A percentile compares a stretch with the other conserved stretches of the same genome.
phyloP scores from a whole-genome alignment of 2,113 vertebrate genomes.

The Peucedramus taeniatus region DNA sequence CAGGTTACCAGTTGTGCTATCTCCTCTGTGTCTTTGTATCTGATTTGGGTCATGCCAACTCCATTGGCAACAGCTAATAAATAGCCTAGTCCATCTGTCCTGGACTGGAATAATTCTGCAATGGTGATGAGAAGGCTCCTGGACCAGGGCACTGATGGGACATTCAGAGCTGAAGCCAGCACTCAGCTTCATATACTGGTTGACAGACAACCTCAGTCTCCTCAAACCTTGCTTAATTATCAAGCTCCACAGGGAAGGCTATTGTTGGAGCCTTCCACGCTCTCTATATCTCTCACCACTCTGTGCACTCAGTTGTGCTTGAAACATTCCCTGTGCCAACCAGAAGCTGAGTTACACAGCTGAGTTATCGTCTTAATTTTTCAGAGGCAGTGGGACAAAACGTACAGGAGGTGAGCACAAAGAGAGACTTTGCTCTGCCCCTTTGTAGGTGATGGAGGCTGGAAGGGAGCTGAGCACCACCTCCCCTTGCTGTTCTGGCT shows the following conservation, averaged over 20 bases:
- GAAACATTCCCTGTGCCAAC: background rate
- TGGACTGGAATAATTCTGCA: background rate
- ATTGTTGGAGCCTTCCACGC: background rate
- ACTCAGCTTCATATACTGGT: background rate
- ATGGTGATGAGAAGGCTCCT: background rate
- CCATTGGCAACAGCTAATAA: background rate
- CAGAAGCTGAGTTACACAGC: background rate
- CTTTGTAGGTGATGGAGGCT: background rate
- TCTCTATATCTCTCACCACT: background rate
- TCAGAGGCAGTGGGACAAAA: background rate
- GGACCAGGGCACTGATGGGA: background rate
- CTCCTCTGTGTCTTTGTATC: background rate
- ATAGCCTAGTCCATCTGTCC: background rate
- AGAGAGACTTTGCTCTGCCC: background rate
- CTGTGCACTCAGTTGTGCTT: background rate
- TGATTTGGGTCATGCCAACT: background rate
- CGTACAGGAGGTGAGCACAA: rapidly evolving
- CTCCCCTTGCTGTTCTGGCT: background rate
- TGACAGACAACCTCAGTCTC: background rate
- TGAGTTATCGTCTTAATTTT: background rate
- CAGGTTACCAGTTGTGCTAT: background rate
- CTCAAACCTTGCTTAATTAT: background rate
- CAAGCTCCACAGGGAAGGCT: background rate
- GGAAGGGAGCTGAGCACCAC: background rate
- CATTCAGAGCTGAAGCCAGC: background rate